Evolutionary conservation across 2,113 vertebrate species (phyloP).

Genomic region (Mobula birostris): DNA sequence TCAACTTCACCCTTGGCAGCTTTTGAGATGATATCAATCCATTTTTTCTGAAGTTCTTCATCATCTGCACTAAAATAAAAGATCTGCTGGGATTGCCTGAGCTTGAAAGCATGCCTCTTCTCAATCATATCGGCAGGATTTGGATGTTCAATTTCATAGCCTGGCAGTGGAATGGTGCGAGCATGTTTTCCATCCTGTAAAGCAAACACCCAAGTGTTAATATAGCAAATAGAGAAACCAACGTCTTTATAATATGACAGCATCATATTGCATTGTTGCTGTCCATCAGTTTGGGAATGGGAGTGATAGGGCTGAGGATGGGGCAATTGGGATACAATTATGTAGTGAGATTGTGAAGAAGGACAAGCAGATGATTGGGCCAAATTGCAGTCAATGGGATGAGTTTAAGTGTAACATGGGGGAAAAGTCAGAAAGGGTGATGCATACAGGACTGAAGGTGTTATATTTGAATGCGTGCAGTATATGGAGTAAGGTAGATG

Average conservation of each 20-base stretch:
- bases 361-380: no score
- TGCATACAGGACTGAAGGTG: no score
- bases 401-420: no score
- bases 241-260: background rate
- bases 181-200: slow-evolving; percentile 61
- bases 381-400: no score
- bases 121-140: slow-evolving; percentile 59
- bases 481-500: no score
- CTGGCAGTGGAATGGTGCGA: slow-evolving; percentile 60
- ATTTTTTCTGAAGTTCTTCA: slow-evolving; percentile 65
- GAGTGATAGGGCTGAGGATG: no score
- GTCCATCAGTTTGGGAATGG: background rate
- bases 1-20: slow-evolving; percentile 55
- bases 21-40: slow-evolving; percentile 68
- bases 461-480: no score
- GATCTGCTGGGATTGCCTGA: slow-evolving; percentile 67
- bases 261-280: slow-evolving; percentile 32
- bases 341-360: no score
- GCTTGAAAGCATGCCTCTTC: slow-evolving; percentile 59
- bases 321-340: no score
- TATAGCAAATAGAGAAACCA: background rate
- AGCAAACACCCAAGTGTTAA: background rate
- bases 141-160: slow-evolving; percentile 61
- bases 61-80: slow-evolving; percentile 70
- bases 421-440: no score